A percentile compares a stretch with the other conserved stretches of the same genome.
Evolutionary conservation across 2,113 vertebrate species (phyloP).

Genomic region (Peromyscus polionotus): DNA sequence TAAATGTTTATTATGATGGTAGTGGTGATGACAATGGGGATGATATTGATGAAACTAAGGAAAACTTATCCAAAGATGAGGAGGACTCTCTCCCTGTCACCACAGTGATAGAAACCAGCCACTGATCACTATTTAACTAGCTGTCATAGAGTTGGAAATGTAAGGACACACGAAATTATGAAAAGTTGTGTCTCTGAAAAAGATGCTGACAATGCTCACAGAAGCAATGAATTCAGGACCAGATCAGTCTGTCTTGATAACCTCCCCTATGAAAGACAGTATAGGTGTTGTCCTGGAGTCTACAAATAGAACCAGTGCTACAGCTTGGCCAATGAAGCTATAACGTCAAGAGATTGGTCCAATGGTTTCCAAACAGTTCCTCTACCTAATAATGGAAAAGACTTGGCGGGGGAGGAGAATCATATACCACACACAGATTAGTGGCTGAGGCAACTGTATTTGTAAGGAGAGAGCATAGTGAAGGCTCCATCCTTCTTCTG

Average conservation of each 20-base stretch:
- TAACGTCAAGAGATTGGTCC: background rate
- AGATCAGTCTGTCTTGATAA: no score
- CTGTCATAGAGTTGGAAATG: background rate
- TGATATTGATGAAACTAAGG: background rate
- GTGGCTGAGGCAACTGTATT: background rate
- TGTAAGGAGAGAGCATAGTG: background rate
- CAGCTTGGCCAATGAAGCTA: background rate
- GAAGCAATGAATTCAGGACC: background rate
- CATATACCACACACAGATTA: background rate
- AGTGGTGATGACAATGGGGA: background rate
- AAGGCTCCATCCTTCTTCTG: conserved; percentile 13
- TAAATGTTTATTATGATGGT: background rate
- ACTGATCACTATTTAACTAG: background rate
- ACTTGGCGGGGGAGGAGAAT: no score
- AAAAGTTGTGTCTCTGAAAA: background rate
- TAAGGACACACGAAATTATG: background rate
- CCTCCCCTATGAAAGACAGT: accelerated
- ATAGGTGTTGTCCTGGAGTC: background rate
- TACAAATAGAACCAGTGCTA: background rate
- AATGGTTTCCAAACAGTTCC: background rate
- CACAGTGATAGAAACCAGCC: background rate
- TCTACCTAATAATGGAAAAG: background rate
- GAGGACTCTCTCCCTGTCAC: background rate
- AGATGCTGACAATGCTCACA: background rate
- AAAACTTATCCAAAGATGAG: background rate